Evolutionary conservation across 2,113 vertebrate genomes (phyloP).

Genomic region (Pogonocichla stellata): DNA sequence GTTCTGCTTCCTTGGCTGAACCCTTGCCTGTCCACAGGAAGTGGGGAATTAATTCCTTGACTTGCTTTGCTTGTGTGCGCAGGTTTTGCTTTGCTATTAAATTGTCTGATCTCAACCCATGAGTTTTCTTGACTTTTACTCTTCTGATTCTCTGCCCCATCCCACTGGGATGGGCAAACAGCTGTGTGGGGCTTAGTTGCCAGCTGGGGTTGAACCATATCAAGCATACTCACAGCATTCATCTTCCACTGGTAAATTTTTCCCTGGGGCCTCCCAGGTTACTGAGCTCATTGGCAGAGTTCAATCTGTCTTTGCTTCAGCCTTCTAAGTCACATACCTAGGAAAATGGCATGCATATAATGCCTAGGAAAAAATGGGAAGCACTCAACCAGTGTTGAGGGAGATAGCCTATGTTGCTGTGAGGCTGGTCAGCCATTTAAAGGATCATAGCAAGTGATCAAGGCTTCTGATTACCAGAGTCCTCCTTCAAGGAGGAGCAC

Average conservation of each 20-base stretch:
- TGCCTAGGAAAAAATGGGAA: not conserved
- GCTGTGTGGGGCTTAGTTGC: not conserved
- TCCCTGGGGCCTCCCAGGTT: not conserved
- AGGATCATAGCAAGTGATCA: not conserved
- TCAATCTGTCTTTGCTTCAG: not conserved
- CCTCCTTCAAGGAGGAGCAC: not conserved
- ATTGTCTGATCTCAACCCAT: not conserved
- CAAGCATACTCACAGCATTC: not conserved
- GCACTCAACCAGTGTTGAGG: not conserved
- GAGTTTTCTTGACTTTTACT: not conserved
- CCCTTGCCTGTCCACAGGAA: not conserved
- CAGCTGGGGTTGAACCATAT: not conserved
- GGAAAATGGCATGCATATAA: not conserved
- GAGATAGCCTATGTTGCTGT: not conserved
- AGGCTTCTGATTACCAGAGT: not conserved
- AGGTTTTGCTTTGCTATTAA: not conserved
- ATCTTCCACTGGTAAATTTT: not conserved
- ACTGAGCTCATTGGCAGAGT: not conserved
- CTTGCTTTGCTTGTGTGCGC: not conserved
- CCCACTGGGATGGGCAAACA: not conserved
- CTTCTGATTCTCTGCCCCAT: not conserved
- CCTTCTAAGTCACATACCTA: not conserved
- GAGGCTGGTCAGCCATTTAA: not conserved
- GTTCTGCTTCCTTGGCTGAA: not conserved
- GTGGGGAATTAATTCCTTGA: not conserved